Evolutionary conservation across 2,797 vertebrate species (phyloP), one percentile per base, ranked within the genome.

Genomic region (Rhabdomys pumilio): DNA sequence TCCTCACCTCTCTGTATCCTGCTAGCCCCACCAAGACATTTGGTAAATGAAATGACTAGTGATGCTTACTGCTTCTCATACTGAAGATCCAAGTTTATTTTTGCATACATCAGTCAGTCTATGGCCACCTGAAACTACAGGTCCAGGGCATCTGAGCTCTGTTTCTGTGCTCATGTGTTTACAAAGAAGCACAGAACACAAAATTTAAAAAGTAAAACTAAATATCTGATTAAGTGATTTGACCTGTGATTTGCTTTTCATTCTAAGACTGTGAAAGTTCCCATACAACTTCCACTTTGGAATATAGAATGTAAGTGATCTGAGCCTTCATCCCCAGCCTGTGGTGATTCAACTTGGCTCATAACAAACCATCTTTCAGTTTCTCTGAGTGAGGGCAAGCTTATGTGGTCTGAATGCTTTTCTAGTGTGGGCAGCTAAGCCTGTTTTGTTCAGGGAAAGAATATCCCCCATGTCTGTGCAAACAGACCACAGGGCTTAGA

Each of bases 401-500:
- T 31, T 92, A 50, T 41, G 55, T 38, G 29, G 94, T 9, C 29
- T 79, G n/a, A 94, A 69, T 53, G 2, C 22, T 44, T 91, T 81
- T 87, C 44, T 57, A 90, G n/a, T n/a, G 38, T 87, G 22, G 24
- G 26, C 41, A 26, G 12, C 65, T 41, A 22, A 61, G 14, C 79
- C 17, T 17, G 14, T 29, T 76, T 81, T 53, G 47, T 61, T 89
- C 69, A 63, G 8, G 65, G 26, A 67, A 86, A 20, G 47, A 94
- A 86, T 92, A 89, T 63, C 69, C 14, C 69, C 7, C 12, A 34
- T 14, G 41, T 69, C 79, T 88, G 14, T 47, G n/a, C 69, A 95
- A 97, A 95, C 20, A 96, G 96, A 91, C 38, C 57, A 57, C 41
- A 31, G 24, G 41, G 12, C 38, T 94, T 93, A 44, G 22, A n/a